phyloP scores from a whole-genome alignment of 2,113 vertebrate genomes.

The Physeter macrocephalus region DNA sequence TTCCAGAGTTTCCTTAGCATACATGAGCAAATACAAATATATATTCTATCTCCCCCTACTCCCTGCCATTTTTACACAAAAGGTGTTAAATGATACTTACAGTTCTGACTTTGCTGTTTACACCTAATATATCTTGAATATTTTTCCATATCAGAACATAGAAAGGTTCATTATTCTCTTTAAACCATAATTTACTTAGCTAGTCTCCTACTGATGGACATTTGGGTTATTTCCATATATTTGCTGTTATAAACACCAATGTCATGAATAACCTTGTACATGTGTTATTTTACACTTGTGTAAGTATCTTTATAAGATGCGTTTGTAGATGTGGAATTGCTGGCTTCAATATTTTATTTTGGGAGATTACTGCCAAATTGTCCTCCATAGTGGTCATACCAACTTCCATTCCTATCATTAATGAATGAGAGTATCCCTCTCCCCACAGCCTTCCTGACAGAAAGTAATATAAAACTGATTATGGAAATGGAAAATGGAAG shows the following conservation, averaged over 20 bases:
- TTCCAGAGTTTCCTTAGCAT: not conserved
- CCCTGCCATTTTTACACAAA: not conserved
- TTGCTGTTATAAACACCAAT: not conserved
- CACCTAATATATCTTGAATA: not conserved
- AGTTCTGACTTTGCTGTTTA: not conserved
- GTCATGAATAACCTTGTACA: not conserved
- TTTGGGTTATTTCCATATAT: not conserved
- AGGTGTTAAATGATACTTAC: not conserved
- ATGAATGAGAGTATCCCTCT: not conserved
- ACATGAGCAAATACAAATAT: not conserved
- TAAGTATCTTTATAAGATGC: not conserved
- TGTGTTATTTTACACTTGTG: not conserved
- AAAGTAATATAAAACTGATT: not conserved
- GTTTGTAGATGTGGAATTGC: not conserved
- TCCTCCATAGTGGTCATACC: not conserved
- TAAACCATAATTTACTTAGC: not conserved
- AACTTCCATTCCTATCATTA: not conserved
- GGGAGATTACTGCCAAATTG: not conserved
- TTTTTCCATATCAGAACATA: not conserved
- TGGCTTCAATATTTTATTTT: not conserved
- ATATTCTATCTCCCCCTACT: not conserved
- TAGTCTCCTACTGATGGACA: not conserved
- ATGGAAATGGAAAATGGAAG: not conserved
- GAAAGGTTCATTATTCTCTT: not conserved
- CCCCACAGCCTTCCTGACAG: not conserved